phyloP scores from a whole-genome alignment of 1,140 invertebrate genomes.

The Panagrolaimus sp. region DNA sequence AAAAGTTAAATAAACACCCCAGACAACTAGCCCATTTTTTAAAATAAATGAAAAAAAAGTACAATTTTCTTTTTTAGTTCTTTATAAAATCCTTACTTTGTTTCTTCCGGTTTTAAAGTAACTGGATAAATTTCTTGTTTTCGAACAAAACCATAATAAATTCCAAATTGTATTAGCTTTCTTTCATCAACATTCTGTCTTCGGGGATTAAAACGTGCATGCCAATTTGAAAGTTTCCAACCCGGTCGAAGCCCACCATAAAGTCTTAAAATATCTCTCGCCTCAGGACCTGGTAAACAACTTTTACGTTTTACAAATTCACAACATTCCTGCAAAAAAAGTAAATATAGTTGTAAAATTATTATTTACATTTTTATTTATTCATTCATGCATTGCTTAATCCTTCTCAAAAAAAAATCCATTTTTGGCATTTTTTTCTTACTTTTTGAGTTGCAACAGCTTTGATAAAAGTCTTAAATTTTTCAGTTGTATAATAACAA shows the following conservation, averaged over 20 bases:
- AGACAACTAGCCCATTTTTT: too few relatives aligned
- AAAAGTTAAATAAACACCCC: too few relatives aligned
- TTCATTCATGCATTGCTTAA: too few relatives aligned
- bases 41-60: too few relatives aligned
- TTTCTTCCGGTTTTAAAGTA: neutral
- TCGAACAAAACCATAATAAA: conserved; percentile 48
- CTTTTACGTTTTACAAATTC: conserved; percentile 21
- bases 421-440: too few relatives aligned
- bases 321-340: conserved; percentile 16
- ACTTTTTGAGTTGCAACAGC: neutral
- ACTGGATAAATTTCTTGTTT: conserved; percentile 17
- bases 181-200: conserved; percentile 48
- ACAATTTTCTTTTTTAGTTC: too few relatives aligned
- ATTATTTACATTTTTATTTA: neutral
- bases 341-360: neutral
- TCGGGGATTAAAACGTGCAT: conserved; percentile 24
- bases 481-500: conserved; percentile 32
- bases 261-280: conserved; percentile 13
- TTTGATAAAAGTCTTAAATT: conserved; percentile 6
- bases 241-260: neutral
- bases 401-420: too few relatives aligned
- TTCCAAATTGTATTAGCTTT: conserved; percentile 55
- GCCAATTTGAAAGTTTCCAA: neutral
- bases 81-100: neutral
- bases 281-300: neutral